Evolutionary conservation across 2,888 invertebrate species (phyloP), one percentile per base, ranked within the genome.

Genomic region (Tromatobia lineatoria): DNA sequence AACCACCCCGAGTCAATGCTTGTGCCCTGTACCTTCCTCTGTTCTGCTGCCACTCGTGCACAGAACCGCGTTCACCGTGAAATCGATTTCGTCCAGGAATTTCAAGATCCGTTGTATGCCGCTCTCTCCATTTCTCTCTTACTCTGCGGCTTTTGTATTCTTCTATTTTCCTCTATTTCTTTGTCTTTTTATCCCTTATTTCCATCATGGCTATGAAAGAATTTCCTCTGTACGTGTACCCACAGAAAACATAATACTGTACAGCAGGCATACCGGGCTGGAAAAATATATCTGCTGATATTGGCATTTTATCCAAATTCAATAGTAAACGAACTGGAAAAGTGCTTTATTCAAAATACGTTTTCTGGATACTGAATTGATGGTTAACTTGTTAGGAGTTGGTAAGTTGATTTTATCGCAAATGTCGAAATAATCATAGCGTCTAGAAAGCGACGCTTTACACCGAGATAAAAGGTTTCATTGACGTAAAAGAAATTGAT

Each of bases 51-150:
- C 70, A 47, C 76, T 73, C 47, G 42, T 52, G 71, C 75, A 80
- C 71, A 73, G 76, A 80, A 76, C 69, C 80, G 80, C 83, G 86
- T 87, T 88, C 86, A 87, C 88, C 87, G 87, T 89, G 88, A 89
- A 90, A 90, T 90, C 88, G 89, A 89, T 89, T 87, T 87, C 83
- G 80, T 70, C 82, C 80, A 79, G 71, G 74, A 82, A 85, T 82
- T 86, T 80, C 75, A 64, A 80, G 70, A 74, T 73, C 50, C 64
- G 54, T 29, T 82, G 38, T 54, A 61, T 69, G 64, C 29, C 25
- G 59, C 73, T 45, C 54, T 73, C 69, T n/a, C 50, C 25, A 42
- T 20, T 34, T 54, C 42, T 67, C 61, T 54, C 38, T 67, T 70
- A 47, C 45, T 50, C 61, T 64, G n/a, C 69, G 38, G 23, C 10